phyloP scores from a whole-genome alignment of 2,888 invertebrate species.

The Platypus cylindrus region DNA sequence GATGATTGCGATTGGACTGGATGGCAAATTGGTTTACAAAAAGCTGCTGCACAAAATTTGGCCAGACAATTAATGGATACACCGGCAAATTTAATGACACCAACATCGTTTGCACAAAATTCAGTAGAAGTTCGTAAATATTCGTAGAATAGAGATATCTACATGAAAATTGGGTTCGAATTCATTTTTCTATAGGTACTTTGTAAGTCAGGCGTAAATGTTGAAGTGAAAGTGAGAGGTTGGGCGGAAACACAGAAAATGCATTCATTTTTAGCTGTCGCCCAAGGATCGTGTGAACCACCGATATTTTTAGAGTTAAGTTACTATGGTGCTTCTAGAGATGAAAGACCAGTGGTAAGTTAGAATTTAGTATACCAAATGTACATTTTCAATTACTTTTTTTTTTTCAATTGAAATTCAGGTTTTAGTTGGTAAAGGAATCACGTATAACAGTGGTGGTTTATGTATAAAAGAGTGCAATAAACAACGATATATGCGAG shows the following conservation, averaged over 20 bases:
- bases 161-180: too few relatives aligned
- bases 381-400: neutral
- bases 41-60: constrained; percentile 70
- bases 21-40: constrained; percentile 58
- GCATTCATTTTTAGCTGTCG: constrained; percentile 65
- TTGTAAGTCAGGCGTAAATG: constrained; percentile 44
- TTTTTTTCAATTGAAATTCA: too few relatives aligned
- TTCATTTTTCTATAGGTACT: constrained; percentile 21
- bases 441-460: constrained; percentile 54
- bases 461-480: constrained; percentile 52
- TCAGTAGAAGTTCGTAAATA: constrained; percentile 38
- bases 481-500: constrained; percentile 59
- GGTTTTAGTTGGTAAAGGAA: constrained; percentile 49
- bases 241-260: constrained; percentile 71
- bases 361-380: too few relatives aligned
- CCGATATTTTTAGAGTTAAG: constrained; percentile 67
- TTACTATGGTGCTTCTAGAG: constrained; percentile 51
- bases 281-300: constrained; percentile 64
- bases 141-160: too few relatives aligned
- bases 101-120: constrained; percentile 62
- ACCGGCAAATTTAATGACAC: constrained; percentile 68
- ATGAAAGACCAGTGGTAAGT: constrained; percentile 47
- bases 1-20: constrained; percentile 54
- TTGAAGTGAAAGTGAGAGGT: constrained; percentile 43
- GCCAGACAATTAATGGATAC: constrained; percentile 65